These are phyloP conservation scores for Nomada fucata DNA, from an alignment of 2,888 invertebrate genomes.

Conservation along the genomic window DNA sequence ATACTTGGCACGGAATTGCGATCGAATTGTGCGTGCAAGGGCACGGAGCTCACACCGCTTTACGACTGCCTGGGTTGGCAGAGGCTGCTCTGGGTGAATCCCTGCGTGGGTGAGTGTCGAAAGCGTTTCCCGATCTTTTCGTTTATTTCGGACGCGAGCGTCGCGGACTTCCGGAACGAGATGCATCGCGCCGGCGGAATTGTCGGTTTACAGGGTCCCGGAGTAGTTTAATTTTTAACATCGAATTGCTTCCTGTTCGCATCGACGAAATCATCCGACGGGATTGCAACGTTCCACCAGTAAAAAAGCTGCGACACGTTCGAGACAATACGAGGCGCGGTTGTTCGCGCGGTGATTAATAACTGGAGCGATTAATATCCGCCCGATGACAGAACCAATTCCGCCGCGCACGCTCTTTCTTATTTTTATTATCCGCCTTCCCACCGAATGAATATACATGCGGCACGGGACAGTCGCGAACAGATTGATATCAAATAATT, in stretches of 20 bases:
- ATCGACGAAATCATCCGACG: slow-evolving; percentile 27
- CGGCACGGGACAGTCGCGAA: neutral
- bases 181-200: too few species aligned
- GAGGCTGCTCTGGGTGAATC: slow-evolving; percentile 94
- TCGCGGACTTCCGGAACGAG: too few species aligned
- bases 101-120: slow-evolving; percentile 93
- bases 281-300: slow-evolving; percentile 28
- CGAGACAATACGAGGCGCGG: slow-evolving; percentile 17
- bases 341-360: slow-evolving; percentile 36
- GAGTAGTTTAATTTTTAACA: neutral
- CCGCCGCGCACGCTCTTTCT: neutral
- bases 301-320: slow-evolving; percentile 30
- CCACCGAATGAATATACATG: neutral
- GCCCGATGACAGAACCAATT: slow-evolving; percentile 36
- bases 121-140: neutral
- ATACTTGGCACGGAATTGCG: slow-evolving; percentile 95
- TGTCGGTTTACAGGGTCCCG: too few species aligned
- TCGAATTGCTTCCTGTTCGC: neutral
- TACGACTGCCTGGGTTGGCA: slow-evolving; percentile 97
- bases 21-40: slow-evolving; percentile 94
- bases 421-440: neutral
- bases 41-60: slow-evolving; percentile 92
- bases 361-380: slow-evolving; percentile 42
- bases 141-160: neutral
- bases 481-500: neutral